Base-by-base conservation (phyloP, 2,113 vertebrate genomes). In the Chunga burmeisteri region DNA sequence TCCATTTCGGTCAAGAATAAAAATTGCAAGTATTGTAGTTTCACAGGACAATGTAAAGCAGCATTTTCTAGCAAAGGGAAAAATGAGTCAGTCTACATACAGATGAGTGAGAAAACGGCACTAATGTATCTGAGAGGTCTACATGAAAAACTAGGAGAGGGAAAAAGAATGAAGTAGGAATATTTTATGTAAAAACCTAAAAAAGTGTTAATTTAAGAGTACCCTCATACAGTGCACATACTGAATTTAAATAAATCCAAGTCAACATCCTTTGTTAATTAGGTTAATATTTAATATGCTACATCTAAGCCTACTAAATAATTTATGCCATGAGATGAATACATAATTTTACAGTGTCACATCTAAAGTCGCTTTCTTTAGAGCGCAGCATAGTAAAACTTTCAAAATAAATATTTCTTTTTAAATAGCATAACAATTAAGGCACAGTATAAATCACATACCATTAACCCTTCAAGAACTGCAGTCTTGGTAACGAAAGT, bases 261-360 rank as follows among this genome's bases (percentile, higher is more conserved):
- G 98, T 98, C 98, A 99, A 99, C 98, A 98, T 99, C 98, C 99
- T 99, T 98, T 98, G 98, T 99, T 99, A 98, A 99, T 99, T 99
- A 99, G 99, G 98, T 99, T 99, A 99, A 99, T 99, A 98, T 98
- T 98, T 98, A 98, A 98, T 98, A 98, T 98, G 98, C 98, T 99
- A 98, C 98, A 99, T 98, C 98, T 99, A 99, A 98, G 98, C 97
- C 99, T 99, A 99, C 98, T 99, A 98, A 99, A 99, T 99, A 99
- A 99, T 99, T 99, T 99, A 99, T 99, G 99, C 99, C 99, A 99
- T 99, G 99, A 99, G 99, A 99, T 99, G 99, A 99, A 99, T 99
- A 99, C 99, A 99, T 99, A 98, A 98, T 98, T 98, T 99, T 99
- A 99, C 99, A 99, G 99, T 99, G 99, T 99, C 98, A 98, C 98